These are phyloP conservation scores for Charina bottae DNA, from an alignment of 2,113 vertebrate species.

Conservation along the genomic window DNA sequence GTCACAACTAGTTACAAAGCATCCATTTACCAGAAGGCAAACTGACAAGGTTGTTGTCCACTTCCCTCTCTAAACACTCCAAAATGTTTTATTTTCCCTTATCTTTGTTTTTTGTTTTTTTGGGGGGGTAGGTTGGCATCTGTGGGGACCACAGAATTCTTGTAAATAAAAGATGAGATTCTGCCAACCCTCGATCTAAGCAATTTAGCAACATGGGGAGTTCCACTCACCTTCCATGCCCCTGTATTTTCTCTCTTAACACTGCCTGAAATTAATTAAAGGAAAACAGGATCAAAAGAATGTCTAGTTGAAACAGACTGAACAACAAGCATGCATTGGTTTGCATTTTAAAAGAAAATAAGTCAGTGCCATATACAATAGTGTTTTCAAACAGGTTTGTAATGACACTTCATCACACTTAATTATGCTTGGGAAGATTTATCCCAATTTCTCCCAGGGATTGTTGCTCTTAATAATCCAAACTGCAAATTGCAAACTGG, in stretches of 20 bases:
- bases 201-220: background rate
- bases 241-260: background rate
- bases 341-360: background rate
- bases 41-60: background rate
- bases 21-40: background rate
- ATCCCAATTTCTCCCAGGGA: background rate
- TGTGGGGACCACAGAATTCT: background rate
- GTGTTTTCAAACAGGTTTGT: conserved; percentile 2
- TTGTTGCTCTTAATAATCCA: background rate
- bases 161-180: background rate
- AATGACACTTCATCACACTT: background rate
- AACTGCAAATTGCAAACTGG: conserved; percentile 7
- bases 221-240: background rate
- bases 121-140: background rate
- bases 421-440: conserved; percentile 16
- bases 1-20: background rate
- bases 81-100: background rate
- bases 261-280: background rate
- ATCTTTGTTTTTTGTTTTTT: background rate
- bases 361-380: background rate
- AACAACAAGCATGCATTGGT: background rate
- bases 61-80: background rate
- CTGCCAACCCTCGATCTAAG: background rate
- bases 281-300: background rate
- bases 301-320: background rate